Evolutionary conservation across 2,113 vertebrate genomes (phyloP).

Genomic region (Buteo buteo): DNA sequence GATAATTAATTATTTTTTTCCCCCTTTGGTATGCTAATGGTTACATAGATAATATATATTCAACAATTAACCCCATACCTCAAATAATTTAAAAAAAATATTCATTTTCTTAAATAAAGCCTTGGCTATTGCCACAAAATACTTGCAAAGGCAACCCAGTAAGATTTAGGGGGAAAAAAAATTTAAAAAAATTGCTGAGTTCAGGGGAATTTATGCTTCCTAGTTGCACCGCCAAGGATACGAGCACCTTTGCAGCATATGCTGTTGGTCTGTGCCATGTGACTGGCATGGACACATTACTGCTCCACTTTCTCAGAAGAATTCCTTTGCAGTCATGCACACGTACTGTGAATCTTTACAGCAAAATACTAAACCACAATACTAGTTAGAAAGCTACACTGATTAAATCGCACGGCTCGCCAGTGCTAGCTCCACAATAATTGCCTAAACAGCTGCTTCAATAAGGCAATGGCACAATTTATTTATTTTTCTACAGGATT

Average conservation of each 20-base stretch:
- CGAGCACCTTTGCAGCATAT: rapidly evolving
- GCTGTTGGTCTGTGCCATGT: neutral
- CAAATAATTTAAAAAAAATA: too few relatives aligned
- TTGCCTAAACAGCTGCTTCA: neutral
- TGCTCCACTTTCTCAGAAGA: neutral
- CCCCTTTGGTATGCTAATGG: too few relatives aligned
- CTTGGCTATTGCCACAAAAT: neutral
- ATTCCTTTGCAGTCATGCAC: neutral
- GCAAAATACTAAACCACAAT: neutral
- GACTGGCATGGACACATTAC: neutral
- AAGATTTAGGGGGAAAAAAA: neutral
- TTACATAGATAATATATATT: too few relatives aligned
- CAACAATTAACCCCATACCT: too few relatives aligned
- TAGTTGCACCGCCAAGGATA: neutral
- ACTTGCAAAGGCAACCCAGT: neutral
- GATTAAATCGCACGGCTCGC: neutral
- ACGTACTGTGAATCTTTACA: neutral
- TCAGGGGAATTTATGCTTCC: neutral
- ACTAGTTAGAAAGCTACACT: neutral
- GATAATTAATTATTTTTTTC: too few relatives aligned
- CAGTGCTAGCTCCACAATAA: neutral
- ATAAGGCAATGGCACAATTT: neutral
- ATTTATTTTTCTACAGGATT: conserved; percentile 14
- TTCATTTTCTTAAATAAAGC: neutral
- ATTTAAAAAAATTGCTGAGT: too few relatives aligned